These are phyloP conservation scores for Spondyliosoma cantharus DNA, from an alignment of 2,797 vertebrate species.

Conservation along the genomic window DNA sequence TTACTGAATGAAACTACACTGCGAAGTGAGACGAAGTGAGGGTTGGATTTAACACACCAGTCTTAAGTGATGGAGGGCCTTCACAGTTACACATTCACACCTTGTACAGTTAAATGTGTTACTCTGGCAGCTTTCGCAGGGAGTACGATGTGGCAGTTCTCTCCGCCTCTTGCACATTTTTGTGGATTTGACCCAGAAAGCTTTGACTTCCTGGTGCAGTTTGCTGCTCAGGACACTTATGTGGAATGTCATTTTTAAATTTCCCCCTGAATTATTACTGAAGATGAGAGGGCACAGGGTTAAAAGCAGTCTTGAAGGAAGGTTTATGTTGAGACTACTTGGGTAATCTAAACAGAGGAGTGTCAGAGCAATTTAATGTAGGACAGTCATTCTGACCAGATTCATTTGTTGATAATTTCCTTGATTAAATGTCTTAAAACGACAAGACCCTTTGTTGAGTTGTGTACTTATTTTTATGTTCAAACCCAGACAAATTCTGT, in stretches of 20 bases:
- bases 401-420: not conserved
- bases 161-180: not conserved
- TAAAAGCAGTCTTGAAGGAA: not conserved
- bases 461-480: too few species aligned
- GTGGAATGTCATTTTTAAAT: not conserved
- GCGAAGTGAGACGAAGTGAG: constrained; percentile 28
- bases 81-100: constrained; percentile 39
- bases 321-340: not conserved
- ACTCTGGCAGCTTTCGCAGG: constrained; percentile 5
- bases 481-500: too few species aligned
- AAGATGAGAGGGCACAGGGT: not conserved
- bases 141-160: not conserved
- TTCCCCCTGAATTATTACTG: not conserved
- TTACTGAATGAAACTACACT: constrained; percentile 15
- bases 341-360: constrained; percentile 6
- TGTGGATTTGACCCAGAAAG: constrained; percentile 1
- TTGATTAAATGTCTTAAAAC: not conserved
- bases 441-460: too few species aligned
- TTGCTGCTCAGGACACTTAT: not conserved
- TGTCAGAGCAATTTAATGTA: not conserved
- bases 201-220: not conserved
- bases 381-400: not conserved
- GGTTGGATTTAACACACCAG: not conserved
- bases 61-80: constrained; percentile 9
- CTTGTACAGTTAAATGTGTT: constrained; percentile 17